phyloP scores from a whole-genome alignment of 2,113 vertebrate species.

The Trichomycterus rosablanca region DNA sequence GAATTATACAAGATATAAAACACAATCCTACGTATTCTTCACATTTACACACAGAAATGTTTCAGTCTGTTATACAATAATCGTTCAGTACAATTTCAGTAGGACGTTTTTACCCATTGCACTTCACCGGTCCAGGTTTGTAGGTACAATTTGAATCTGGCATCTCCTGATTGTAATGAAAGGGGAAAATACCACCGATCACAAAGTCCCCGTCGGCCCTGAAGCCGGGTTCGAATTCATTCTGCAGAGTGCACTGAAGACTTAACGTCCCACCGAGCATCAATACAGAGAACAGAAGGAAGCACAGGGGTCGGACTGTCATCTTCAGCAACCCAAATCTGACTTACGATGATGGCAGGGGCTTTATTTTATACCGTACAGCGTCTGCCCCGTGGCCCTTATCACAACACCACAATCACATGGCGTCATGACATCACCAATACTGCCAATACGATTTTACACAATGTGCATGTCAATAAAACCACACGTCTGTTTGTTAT shows the following conservation, averaged over 20 bases:
- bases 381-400: neutral
- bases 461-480: too few relatives aligned
- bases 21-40: too few relatives aligned
- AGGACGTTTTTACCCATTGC: constrained; percentile 44
- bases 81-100: too few relatives aligned
- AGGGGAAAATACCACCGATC: constrained; percentile 51
- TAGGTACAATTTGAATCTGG: constrained; percentile 41
- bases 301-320: constrained; percentile 15
- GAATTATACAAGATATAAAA: neutral
- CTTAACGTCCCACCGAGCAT: neutral
- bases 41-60: too few relatives aligned
- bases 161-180: constrained; percentile 52
- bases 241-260: constrained; percentile 37
- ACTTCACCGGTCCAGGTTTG: constrained; percentile 39
- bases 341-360: neutral
- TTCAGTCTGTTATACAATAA: too few relatives aligned
- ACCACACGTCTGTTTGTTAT: too few relatives aligned
- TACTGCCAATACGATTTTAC: too few relatives aligned
- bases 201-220: constrained; percentile 42
- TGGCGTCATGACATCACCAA: constrained; percentile 7
- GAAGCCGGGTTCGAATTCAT: constrained; percentile 45
- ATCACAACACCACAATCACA: constrained; percentile 8
- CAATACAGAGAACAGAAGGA: constrained; percentile 19
- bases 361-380: too few relatives aligned
- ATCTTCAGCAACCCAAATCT: constrained; percentile 25